These are phyloP conservation scores for Carassius gibelio DNA, from an alignment of 2,113 vertebrate genomes.

Conservation along the genomic window DNA sequence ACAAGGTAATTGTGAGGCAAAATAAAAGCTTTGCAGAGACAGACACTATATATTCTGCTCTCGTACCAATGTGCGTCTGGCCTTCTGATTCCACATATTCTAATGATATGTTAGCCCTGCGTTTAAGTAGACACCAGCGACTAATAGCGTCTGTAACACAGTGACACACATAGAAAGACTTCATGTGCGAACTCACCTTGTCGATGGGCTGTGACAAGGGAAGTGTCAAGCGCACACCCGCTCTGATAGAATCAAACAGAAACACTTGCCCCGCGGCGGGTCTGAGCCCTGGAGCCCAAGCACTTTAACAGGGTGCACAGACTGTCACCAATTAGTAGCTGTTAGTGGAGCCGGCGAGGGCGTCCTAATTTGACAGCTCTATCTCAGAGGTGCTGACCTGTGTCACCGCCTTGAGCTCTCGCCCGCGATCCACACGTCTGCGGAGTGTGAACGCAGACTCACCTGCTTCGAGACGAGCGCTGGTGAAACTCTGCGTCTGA, in stretches of 20 bases:
- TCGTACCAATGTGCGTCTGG: neutral
- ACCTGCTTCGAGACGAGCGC: slow-evolving; percentile 22
- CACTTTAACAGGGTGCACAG: slow-evolving; percentile 47
- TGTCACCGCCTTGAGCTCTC: slow-evolving; percentile 57
- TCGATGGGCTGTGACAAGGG: slow-evolving; percentile 44
- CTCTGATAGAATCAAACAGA: slow-evolving; percentile 34
- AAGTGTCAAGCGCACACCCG: slow-evolving; percentile 39
- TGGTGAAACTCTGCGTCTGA: no score
- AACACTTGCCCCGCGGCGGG: slow-evolving; percentile 36
- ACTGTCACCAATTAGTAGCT: slow-evolving; percentile 74
- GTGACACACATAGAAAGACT: neutral
- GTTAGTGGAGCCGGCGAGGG: slow-evolving; percentile 69
- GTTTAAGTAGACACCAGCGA: slow-evolving; percentile 42
- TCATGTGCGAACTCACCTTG: slow-evolving; percentile 45
- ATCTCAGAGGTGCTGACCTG: slow-evolving; percentile 76
- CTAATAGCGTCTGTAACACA: slow-evolving; percentile 24
- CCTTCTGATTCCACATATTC: neutral
- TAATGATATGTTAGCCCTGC: slow-evolving; percentile 32
- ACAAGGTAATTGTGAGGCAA: slow-evolving; percentile 84
- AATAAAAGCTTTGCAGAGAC: slow-evolving; percentile 40
- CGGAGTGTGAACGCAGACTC: slow-evolving; percentile 28
- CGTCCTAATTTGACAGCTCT: slow-evolving; percentile 73
- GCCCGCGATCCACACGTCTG: slow-evolving; percentile 58
- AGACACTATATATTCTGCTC: neutral
- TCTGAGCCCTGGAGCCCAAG: slow-evolving; percentile 45